Conservation (phyloP, 2,113 vertebrate genomes). For the Calonectris borealis region DNA sequence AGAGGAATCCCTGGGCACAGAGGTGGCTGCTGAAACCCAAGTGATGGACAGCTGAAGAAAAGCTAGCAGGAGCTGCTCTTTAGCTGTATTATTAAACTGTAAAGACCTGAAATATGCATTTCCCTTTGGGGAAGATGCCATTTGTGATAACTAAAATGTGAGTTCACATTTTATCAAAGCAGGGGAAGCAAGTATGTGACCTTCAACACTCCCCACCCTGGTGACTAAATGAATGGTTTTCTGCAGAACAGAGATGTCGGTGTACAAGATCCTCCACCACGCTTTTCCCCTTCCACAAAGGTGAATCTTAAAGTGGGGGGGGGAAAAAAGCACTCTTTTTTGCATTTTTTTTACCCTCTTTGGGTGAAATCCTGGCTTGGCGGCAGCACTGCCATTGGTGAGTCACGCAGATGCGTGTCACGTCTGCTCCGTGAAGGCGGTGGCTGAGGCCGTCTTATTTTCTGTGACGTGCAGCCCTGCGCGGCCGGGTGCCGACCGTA, state of each 20-base stretch:
- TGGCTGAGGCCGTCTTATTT: not conserved
- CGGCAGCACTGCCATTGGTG: not conserved
- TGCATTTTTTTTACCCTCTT: not conserved
- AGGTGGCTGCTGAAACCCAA: not conserved
- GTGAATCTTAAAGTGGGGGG: not conserved
- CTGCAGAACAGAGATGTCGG: not conserved
- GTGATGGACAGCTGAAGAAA: not conserved
- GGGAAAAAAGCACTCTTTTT: not conserved
- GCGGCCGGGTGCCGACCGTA: fast-evolving
- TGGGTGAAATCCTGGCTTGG: not conserved
- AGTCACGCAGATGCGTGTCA: not conserved
- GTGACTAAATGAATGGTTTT: conserved; percentile 30
- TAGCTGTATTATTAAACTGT: not conserved
- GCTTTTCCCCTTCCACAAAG: not conserved
- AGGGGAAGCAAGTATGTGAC: not conserved
- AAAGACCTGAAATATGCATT: not conserved
- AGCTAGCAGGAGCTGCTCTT: not conserved
- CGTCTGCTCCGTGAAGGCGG: not conserved
- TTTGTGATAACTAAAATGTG: conserved; percentile 11
- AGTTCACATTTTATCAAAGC: not conserved
- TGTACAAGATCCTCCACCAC: not conserved
- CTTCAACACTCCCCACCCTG: not conserved
- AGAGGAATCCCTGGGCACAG: fast-evolving
- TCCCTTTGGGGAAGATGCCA: conserved; percentile 46
- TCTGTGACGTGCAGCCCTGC: not conserved